Evolutionary conservation across 1,140 invertebrate genomes (phyloP).

Genomic region (Halotydeus destructor): DNA sequence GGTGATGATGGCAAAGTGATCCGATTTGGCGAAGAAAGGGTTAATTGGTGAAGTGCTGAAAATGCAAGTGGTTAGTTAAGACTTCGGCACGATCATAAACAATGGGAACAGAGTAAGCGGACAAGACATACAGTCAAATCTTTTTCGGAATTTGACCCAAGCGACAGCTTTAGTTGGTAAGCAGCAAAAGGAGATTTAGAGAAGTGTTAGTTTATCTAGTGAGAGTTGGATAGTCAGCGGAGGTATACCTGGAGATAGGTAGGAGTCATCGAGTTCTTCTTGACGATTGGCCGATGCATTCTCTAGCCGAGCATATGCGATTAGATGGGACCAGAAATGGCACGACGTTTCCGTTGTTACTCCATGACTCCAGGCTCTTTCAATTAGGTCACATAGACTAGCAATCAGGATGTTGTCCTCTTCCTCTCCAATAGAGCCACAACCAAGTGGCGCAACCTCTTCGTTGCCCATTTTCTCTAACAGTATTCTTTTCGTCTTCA

Average conservation of each 20-base stretch:
- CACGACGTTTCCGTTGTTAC: constrained; percentile 7
- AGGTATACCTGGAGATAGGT: no score
- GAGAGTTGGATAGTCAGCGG: no score
- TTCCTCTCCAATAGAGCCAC: constrained; percentile 29
- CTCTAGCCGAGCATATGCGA: constrained; percentile 19
- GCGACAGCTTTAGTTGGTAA: constrained; percentile 45
- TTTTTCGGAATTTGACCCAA: constrained; percentile 68
- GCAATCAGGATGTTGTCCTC: constrained; percentile 97
- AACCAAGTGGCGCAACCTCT: constrained; percentile 4
- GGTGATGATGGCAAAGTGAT: constrained; percentile 12
- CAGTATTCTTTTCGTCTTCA: constrained; percentile 74
- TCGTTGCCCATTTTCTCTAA: constrained; percentile 75
- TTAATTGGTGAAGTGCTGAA: background rate
- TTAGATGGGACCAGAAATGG: constrained; percentile 72
- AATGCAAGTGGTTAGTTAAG: background rate
- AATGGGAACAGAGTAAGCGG: constrained; percentile 9
- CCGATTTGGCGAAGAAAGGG: background rate
- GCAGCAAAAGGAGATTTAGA: constrained; percentile 7
- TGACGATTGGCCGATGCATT: constrained; percentile 27
- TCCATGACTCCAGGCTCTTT: constrained; percentile 94
- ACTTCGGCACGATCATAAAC: constrained; percentile 9
- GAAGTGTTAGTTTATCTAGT: no score
- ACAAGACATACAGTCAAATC: constrained; percentile 50
- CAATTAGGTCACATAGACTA: constrained; percentile 85
- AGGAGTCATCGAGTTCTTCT: no score